Evolutionary conservation across 2,888 invertebrate species (phyloP).

Genomic region (Polymixis lichenea): DNA sequence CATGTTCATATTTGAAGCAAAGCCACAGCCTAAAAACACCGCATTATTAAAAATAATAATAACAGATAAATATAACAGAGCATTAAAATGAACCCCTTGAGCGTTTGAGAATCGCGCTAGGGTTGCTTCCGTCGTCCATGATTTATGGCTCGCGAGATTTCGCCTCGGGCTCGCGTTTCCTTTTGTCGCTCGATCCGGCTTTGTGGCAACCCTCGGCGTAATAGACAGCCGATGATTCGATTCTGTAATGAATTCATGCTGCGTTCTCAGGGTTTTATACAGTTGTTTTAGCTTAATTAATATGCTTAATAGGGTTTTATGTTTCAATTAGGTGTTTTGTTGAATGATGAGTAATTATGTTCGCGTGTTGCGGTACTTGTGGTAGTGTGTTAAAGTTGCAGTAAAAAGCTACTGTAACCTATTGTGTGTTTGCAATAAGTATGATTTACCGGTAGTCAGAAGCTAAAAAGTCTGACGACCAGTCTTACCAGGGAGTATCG

Average conservation of each 20-base stretch:
- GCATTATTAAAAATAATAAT: conserved; percentile 64
- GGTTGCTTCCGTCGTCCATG: conserved; percentile 81
- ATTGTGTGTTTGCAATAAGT: background rate
- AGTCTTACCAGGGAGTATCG: background rate
- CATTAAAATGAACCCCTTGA: conserved; percentile 81
- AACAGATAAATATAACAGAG: conserved; percentile 69
- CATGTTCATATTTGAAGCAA: background rate
- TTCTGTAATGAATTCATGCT: conserved; percentile 73
- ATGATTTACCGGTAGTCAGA: background rate
- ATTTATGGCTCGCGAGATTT: conserved; percentile 84
- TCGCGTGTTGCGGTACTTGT: background rate
- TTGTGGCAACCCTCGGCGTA: conserved; percentile 77
- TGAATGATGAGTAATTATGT: conserved; percentile 31
- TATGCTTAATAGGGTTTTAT: conserved; percentile 67
- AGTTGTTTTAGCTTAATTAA: conserved; percentile 70
- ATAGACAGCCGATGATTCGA: conserved; percentile 78
- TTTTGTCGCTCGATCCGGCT: conserved; percentile 76
- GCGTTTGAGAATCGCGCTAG: conserved; percentile 73
- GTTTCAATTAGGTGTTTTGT: conserved; percentile 62
- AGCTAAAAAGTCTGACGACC: background rate
- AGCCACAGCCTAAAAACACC: conserved; percentile 22
- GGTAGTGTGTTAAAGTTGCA: background rate
- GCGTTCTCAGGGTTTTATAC: conserved; percentile 65
- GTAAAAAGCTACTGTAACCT: background rate
- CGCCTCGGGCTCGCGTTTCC: conserved; percentile 76